These are phyloP conservation scores for Trichopoda pennipes DNA, from an alignment of 2,888 invertebrate species.

Conservation along the genomic window DNA sequence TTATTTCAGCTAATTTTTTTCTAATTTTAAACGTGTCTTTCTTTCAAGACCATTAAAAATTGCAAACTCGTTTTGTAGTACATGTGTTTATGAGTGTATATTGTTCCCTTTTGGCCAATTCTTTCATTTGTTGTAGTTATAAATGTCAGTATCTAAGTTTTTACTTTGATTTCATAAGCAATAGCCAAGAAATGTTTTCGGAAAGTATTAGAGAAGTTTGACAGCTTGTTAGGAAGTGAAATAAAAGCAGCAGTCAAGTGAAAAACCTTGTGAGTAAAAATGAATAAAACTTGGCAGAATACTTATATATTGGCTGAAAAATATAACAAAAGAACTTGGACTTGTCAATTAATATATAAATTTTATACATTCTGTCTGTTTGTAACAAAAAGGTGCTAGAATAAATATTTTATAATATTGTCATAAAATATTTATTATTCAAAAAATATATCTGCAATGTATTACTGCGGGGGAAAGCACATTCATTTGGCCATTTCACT, in stretches of 20 bases:
- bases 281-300: too few species aligned
- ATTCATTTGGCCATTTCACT: too few species aligned
- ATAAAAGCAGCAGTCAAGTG: conserved; percentile 32
- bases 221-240: conserved; percentile 53
- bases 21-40: conserved; percentile 64
- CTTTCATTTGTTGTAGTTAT: conserved; percentile 2
- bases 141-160: neutral
- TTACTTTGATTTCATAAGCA: conserved; percentile 33
- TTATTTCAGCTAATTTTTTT: conserved; percentile 59
- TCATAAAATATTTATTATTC: too few species aligned
- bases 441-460: too few species aligned
- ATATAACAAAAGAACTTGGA: neutral
- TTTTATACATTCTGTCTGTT: neutral
- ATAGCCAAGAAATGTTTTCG: conserved; percentile 41
- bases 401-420: too few species aligned
- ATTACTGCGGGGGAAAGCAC: too few species aligned
- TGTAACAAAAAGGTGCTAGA: neutral
- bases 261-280: conserved; percentile 29
- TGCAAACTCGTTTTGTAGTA: neutral
- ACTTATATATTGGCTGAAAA: neutral
- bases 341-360: conserved; percentile 5
- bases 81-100: neutral
- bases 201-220: conserved; percentile 52
- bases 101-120: neutral
- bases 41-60: conserved; percentile 51